Evolutionary conservation across 92 coral and sea anemone genomes (phyloP).

Genomic region (Phymanthus crucifer): DNA sequence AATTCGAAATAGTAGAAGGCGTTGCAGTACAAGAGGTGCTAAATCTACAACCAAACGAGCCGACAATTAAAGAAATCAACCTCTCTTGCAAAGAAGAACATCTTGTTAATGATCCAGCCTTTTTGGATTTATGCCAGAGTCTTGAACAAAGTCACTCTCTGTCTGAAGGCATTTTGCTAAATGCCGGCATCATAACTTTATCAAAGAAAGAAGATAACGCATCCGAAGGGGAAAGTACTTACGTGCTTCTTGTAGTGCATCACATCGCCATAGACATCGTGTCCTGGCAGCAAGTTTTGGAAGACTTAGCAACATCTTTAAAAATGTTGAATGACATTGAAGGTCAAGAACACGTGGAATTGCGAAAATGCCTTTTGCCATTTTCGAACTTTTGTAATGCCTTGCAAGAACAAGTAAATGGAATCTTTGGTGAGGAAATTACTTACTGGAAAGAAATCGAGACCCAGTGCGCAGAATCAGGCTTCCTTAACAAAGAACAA

Average conservation of each 20-base stretch:
- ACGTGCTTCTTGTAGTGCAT: neutral
- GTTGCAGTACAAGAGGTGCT: neutral
- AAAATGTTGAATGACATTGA: constrained; percentile 2
- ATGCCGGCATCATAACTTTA: neutral
- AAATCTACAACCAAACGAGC: neutral
- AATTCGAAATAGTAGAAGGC: neutral
- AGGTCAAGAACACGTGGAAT: neutral
- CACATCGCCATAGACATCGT: constrained; percentile 10
- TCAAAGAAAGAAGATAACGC: neutral
- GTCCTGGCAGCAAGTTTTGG: constrained; percentile 8
- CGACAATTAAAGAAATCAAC: neutral
- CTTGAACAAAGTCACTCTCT: constrained; percentile 7
- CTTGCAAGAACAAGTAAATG: neutral
- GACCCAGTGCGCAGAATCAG: constrained; percentile 14
- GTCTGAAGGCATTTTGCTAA: neutral
- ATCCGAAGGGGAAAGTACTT: neutral
- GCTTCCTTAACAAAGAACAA: neutral
- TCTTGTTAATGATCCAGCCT: neutral
- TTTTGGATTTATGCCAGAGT: neutral
- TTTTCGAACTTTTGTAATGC: neutral
- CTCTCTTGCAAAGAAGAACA: neutral
- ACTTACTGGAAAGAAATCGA: neutral
- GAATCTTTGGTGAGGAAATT: neutral
- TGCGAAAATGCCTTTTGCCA: neutral
- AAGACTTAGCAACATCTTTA: neutral